Percentiles rank a stretch among this genome's conserved stretches.
Evolutionary conservation across 2,888 invertebrate genomes (phyloP).

Genomic region (Diarsia rubi): DNA sequence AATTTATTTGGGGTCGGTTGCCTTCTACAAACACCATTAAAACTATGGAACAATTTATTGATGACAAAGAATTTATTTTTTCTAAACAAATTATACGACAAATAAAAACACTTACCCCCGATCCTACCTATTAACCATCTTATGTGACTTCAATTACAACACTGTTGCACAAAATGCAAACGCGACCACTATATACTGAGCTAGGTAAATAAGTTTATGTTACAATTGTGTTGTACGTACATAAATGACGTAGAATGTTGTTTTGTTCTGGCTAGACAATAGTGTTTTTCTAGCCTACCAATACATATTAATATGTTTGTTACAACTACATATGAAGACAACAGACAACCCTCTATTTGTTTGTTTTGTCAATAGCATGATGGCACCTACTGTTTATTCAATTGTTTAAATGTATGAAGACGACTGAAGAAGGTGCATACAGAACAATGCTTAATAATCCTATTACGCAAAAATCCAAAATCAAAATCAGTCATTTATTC

Average conservation of each 20-base stretch:
- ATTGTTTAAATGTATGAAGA: neutral
- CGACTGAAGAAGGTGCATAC: neutral
- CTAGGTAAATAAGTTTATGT: conserved; percentile 22
- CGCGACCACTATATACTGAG: conserved; percentile 9
- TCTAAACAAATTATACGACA: neutral
- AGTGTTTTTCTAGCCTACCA: conserved; percentile 6
- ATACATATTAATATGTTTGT: neutral
- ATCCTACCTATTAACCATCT: conserved; percentile 13
- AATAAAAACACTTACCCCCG: conserved; percentile 16
- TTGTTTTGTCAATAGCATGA: neutral
- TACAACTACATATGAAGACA: neutral
- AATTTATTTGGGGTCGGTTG: too few species aligned
- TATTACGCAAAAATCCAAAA: neutral
- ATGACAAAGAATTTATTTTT: neutral
- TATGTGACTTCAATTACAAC: conserved; percentile 5
- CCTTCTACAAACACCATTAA: neutral
- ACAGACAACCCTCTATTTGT: neutral
- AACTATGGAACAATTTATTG: neutral
- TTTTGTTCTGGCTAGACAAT: conserved; percentile 36
- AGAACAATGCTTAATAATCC: neutral
- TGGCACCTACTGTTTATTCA: neutral
- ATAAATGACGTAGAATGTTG: conserved; percentile 23
- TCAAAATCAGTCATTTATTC: too few species aligned
- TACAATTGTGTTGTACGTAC: neutral
- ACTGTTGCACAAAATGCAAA: conserved; percentile 17